Base-by-base conservation (phyloP, 2,888 invertebrate genomes). In the Drosophila incognita region DNA sequence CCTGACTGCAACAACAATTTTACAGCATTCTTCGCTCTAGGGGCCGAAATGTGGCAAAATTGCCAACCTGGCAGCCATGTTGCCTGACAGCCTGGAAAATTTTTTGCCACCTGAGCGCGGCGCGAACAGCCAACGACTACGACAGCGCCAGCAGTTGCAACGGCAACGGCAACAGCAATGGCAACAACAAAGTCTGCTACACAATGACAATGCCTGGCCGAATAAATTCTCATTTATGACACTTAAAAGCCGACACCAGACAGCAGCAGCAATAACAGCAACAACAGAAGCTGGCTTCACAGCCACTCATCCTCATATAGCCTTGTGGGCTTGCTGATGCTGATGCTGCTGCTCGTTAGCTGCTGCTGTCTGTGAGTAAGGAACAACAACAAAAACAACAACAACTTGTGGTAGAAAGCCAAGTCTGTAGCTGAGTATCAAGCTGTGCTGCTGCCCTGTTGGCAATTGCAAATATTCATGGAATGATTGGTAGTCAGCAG, bases 141-240 rank as follows among this genome's bases (percentile, higher is more conserved):
- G 57, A 27, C 57, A 72, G 40, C 52, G 52, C 33, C 33, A 65
- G 60, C 38, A 40, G 27, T 57, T 64, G 29, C 60, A 36, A 24
- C 18, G 56, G 42, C 27, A 40, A 24, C n/a, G 51, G 49, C 27
- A 51, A 27, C 11, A 21, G 11, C 49, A 27, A 31, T 57, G 52
- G 36, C 58, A 65, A 35, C 52, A 69, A 60, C 56, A 74, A 40
- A 65, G 90, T 61, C 58, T 70, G 61, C 80, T 69, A 70, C 86
- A 90, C 86, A 90, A 85, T 88, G 74, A 76, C 88, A 88, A 85
- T 73, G 87, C 90, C 89, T 71, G 87, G 84, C 73, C 87, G 81
- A 88, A 87, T 87, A 87, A 87, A 87, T 87, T 87, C 84, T 90
- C 87, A 90, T 87, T 90, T 87, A 87, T 87, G 87, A 87, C 90